A percentile compares a stretch with the other conserved stretches of the same genome.
phyloP scores from a whole-genome alignment of 2,888 invertebrate genomes.

The Agriopis aurantiaria region DNA sequence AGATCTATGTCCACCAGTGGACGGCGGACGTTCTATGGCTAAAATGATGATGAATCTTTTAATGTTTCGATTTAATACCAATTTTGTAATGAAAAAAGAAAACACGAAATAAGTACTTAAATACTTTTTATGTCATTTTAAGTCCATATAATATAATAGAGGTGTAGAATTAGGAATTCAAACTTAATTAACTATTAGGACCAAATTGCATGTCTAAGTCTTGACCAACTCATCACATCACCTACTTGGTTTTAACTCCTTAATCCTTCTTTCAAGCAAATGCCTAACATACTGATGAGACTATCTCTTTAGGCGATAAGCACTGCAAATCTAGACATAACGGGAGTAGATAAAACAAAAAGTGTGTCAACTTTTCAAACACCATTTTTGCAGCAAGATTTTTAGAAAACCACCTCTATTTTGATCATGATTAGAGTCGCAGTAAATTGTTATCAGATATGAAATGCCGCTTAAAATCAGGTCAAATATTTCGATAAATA shows the following conservation, averaged over 20 bases:
- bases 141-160: too few species aligned
- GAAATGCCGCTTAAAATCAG: slow-evolving; percentile 66
- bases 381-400: slow-evolving; percentile 41
- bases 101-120: too few species aligned
- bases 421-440: slow-evolving; percentile 44
- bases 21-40: too few species aligned
- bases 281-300: slow-evolving; percentile 23
- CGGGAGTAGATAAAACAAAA: slow-evolving; percentile 58
- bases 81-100: too few species aligned
- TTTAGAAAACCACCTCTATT: slow-evolving; percentile 52
- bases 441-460: slow-evolving; percentile 59
- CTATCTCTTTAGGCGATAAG: slow-evolving; percentile 30
- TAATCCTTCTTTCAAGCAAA: slow-evolving; percentile 6
- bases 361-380: slow-evolving; percentile 61
- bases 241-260: neutral
- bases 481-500: slow-evolving; percentile 73
- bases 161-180: too few species aligned
- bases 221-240: neutral
- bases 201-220: neutral
- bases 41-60: too few species aligned
- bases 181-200: neutral
- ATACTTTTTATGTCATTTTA: too few species aligned
- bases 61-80: too few species aligned
- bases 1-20: too few species aligned
- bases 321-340: slow-evolving; percentile 59